phyloP scores from a whole-genome alignment of 2,797 vertebrate genomes.

The Myiotriccus ornatus region DNA sequence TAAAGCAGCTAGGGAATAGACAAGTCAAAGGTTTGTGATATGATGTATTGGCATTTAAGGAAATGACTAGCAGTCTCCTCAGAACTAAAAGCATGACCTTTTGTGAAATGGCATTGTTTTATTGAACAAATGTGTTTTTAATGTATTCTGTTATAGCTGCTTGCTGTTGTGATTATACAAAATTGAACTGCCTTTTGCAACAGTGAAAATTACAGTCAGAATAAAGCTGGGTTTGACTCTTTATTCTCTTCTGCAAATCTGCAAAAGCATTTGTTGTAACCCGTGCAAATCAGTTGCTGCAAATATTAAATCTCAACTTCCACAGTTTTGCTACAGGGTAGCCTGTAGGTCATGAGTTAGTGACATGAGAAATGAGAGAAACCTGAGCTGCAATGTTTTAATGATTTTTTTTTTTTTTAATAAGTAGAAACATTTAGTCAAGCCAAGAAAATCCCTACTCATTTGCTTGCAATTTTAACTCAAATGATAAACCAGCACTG shows the following conservation, averaged over 20 bases:
- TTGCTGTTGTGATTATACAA: slow-evolving; percentile 9
- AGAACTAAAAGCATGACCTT: slow-evolving; percentile 56
- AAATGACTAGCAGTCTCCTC: slow-evolving; percentile 30
- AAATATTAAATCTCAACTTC: neutral
- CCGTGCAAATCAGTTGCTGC: neutral
- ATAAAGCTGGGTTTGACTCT: neutral
- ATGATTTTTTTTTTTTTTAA: neutral
- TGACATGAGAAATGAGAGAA: neutral
- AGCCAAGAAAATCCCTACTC: neutral
- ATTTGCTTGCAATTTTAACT: neutral
- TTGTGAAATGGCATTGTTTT: slow-evolving; percentile 38
- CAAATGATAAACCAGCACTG: neutral
- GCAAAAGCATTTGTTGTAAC: neutral
- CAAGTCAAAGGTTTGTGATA: slow-evolving; percentile 9
- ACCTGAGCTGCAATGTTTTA: neutral
- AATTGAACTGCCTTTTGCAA: slow-evolving; percentile 20
- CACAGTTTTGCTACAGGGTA: neutral
- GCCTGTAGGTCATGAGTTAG: neutral
- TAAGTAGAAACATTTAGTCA: neutral
- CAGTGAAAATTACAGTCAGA: neutral
- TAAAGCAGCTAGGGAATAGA: neutral
- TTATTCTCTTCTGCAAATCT: neutral
- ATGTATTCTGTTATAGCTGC: slow-evolving; percentile 39
- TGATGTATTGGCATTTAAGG: slow-evolving; percentile 34
- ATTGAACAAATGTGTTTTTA: slow-evolving; percentile 43